Base-by-base conservation (phyloP, 2,888 invertebrate species). In the Orchestes rusci region DNA sequence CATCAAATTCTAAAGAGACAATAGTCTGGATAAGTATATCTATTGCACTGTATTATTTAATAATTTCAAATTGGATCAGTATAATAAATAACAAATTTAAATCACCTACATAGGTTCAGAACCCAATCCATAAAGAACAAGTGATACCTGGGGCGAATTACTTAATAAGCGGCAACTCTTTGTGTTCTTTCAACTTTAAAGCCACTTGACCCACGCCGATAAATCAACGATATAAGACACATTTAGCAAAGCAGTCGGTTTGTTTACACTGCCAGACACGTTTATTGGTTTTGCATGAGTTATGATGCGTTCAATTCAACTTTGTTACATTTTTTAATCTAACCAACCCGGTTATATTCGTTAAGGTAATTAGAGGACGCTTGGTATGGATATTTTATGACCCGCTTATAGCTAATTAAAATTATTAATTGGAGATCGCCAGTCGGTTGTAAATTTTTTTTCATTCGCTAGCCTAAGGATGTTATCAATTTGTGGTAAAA, bases 251-350 rank as follows among this genome's bases (percentile, higher is more conserved):
- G 8, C 27, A 8, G 5, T 8, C 61, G 59, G 59, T 59, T 59
- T 61, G 61, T 61, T 61, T 61, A 59, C 59, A 54, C 54, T 57
- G 43, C 48, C 50, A 53, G 60, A 59, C 60, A 57, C 55, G 55
- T 60, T 61, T 61, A 61, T 61, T 58, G 58, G 36, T 36, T 36
- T 23, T 20, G 36, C n/a, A 54, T 61, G 59, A 61, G 47, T 59
- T 60, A 61, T 56, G 53, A 55, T 47, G 53, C 48, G 55, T 57
- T 56, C 54, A 53, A 47, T 45, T 50, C 52, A 57, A 59, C 59
- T 59, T 58, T 57, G 54, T 59, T 55, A 56, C 54, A 56, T 56
- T 57, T 59, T 57, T 56, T n/a, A 57, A 55, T 56, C 54, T 54
- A 56, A 56, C 56, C 56, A 56, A 57, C 56, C 56, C 54, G 52